Evolutionary conservation across 92 coral and sea anemone species (phyloP).

Genomic region (Meandrina meandrites): DNA sequence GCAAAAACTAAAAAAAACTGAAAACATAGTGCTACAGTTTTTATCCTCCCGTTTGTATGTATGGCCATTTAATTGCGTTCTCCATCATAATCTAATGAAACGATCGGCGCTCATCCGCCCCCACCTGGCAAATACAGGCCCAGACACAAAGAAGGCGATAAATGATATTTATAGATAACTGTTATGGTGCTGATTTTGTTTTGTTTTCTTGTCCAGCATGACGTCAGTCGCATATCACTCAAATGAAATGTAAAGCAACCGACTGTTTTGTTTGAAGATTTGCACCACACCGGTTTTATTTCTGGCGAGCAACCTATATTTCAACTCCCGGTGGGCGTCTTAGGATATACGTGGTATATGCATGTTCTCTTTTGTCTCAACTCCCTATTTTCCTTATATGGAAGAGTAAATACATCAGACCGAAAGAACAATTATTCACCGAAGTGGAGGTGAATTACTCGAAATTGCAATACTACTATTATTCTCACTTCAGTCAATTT

Average conservation of each 20-base stretch:
- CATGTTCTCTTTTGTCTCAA: not conserved
- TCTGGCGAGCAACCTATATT: not conserved
- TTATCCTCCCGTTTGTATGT: not conserved
- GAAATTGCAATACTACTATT: too few relatives aligned
- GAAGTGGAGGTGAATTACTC: too few relatives aligned
- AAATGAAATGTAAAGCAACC: not conserved
- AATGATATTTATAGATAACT: not conserved
- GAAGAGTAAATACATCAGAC: too few relatives aligned
- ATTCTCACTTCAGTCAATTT: too few relatives aligned
- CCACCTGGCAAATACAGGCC: not conserved
- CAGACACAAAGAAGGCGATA: not conserved
- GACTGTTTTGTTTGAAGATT: not conserved
- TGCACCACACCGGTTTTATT: not conserved
- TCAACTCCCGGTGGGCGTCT: not conserved
- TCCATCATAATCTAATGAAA: not conserved
- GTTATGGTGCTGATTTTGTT: not conserved
- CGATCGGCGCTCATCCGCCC: not conserved
- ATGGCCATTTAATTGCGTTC: not conserved
- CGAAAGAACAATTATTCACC: too few relatives aligned
- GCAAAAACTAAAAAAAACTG: not conserved
- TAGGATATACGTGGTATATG: not conserved
- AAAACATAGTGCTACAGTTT: not conserved
- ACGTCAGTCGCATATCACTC: conserved; percentile 1
- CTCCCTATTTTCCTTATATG: too few relatives aligned
- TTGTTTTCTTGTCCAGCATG: not conserved